Evolutionary conservation across 2,888 invertebrate genomes (phyloP), one percentile per base, ranked within the genome.

Genomic region (Hartigia nigra): DNA sequence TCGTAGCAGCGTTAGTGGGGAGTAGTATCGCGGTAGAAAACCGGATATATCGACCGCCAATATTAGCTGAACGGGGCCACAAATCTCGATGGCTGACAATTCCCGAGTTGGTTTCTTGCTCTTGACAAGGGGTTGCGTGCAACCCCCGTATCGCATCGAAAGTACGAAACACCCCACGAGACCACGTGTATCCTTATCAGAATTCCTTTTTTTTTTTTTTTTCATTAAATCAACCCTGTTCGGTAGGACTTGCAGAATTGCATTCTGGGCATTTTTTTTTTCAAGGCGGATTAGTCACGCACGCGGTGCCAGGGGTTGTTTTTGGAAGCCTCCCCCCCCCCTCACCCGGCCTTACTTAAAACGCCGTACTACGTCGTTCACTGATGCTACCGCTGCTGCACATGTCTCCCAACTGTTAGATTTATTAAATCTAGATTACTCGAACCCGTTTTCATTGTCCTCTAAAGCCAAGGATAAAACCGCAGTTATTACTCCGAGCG

Each of bases 361-460:
- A 55, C 55, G 23, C 55, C 55, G 12, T 12, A 12, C 37, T 37
- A 55, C 55, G 55, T 55, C 23, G 55, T 9, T 72, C 72, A 11
- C 34, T 23, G 72, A 34, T 31, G 75, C n/a, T 14, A 31, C 35
- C 32, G 37, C 36, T 31, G 31, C 37, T 36, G 79, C 77, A 74
- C 77, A 77, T 74, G 83, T 81, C 86, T 88, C 89, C 87, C 91
- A 91, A 91, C 90, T 91, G 91, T 91, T 91, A 91, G 91, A 91
- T 91, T 91, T 91, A 91, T 91, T 91, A 91, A 91, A 91, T 91
- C 91, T 89, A 91, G 91, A 91, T 91, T 91, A 91, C 91, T 90
- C 89, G 90, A 90, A 87, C 89, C 89, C 88, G 88, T 88, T 87
- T 89, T 88, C 31, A 88, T 89, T 88, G 89, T 88, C 87, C 88